Percentiles rank a stretch among this genome's conserved stretches.
These are phyloP conservation scores for Remorina albescens DNA, from an alignment of 2,797 vertebrate species.

Conservation along the genomic window DNA sequence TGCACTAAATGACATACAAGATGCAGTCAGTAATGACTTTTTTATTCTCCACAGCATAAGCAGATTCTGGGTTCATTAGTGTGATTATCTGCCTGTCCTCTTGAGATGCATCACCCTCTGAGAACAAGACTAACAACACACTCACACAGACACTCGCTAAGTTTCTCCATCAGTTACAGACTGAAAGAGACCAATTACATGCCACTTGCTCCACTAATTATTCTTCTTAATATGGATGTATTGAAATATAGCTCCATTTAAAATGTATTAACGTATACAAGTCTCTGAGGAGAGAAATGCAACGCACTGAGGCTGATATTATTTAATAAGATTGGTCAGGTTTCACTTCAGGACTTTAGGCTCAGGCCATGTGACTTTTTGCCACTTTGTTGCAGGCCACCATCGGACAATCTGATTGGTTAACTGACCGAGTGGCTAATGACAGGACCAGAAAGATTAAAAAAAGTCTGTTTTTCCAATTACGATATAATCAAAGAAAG, in stretches of 20 bases:
- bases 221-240: slow-evolving; percentile 44
- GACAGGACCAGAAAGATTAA: background rate
- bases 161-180: slow-evolving; percentile 54
- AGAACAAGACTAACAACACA: slow-evolving; percentile 37
- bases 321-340: slow-evolving; percentile 34
- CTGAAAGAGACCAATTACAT: slow-evolving; percentile 69
- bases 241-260: slow-evolving; percentile 57
- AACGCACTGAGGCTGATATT: background rate
- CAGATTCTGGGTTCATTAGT: slow-evolving; percentile 79
- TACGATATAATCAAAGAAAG: background rate
- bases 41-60: slow-evolving; percentile 77
- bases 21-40: slow-evolving; percentile 80
- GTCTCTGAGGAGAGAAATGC: slow-evolving; percentile 29
- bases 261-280: slow-evolving; percentile 57
- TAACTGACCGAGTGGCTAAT: background rate
- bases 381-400: slow-evolving; percentile 6
- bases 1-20: slow-evolving; percentile 82
- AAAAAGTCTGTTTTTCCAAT: slow-evolving; percentile 2
- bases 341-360: slow-evolving; percentile 8
- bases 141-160: slow-evolving; percentile 33
- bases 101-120: slow-evolving; percentile 71
- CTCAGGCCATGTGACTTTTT: no score
- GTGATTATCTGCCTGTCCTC: slow-evolving; percentile 78
- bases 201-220: slow-evolving; percentile 65
- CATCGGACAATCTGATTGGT: slow-evolving; percentile 2